Evolutionary conservation across 2,113 vertebrate species (phyloP).

Genomic region (Ailurus styani): DNA sequence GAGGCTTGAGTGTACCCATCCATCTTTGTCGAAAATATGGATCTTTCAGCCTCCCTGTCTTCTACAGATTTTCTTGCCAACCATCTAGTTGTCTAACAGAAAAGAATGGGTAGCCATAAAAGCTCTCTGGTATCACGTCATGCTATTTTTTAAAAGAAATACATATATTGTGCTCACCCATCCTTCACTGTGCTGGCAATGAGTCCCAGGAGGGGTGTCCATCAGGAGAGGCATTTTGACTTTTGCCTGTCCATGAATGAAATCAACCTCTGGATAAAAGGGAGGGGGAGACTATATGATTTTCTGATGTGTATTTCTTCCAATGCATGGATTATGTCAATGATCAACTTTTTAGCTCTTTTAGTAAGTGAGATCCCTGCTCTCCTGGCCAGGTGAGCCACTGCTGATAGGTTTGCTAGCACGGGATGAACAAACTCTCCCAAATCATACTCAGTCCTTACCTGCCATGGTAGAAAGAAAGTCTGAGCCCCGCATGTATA

Average conservation of each 20-base stretch:
- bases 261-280: background rate
- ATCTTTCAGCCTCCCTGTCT: background rate
- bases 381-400: constrained; percentile 44
- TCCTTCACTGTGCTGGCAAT: background rate
- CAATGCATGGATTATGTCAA: constrained; percentile 37
- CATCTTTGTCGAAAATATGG: background rate
- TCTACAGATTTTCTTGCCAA: background rate
- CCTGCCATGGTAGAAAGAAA: background rate
- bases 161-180: background rate
- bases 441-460: background rate
- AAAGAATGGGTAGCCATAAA: background rate
- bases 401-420: constrained; percentile 36
- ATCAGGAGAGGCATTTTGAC: background rate
- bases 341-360: constrained; percentile 50
- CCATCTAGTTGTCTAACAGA: background rate
- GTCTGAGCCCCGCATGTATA: background rate
- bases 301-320: background rate
- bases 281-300: background rate
- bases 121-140: background rate
- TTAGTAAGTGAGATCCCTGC: constrained; percentile 38
- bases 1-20: background rate
- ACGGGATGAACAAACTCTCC: constrained; percentile 15
- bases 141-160: background rate
- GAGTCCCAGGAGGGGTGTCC: background rate
- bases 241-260: background rate